Percentiles rank a stretch among this genome's conserved stretches.
Evolutionary conservation across 2,113 vertebrate genomes (phyloP).

Genomic region (Delphinapterus leucas): DNA sequence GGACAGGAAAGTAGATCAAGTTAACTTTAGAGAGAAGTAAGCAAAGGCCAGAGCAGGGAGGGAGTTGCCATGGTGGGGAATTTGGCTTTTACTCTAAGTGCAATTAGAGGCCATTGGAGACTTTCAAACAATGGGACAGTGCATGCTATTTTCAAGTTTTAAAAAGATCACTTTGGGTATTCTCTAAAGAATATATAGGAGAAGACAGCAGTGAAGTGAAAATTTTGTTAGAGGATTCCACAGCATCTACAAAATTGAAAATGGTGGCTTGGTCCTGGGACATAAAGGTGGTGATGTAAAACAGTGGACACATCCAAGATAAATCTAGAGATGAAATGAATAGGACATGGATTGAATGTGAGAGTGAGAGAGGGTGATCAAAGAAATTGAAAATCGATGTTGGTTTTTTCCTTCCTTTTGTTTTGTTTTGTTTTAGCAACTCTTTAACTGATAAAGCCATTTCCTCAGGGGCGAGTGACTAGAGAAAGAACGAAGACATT

Average conservation of each 20-base stretch:
- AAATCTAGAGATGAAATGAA: neutral
- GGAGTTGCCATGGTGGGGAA: neutral
- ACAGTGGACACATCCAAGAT: neutral
- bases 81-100: neutral
- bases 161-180: neutral
- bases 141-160: neutral
- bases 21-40: neutral
- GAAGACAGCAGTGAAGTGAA: neutral
- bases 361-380: neutral
- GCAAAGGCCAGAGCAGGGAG: neutral
- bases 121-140: neutral
- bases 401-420: neutral
- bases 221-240: neutral
- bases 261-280: neutral
- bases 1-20: neutral
- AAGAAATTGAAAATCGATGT: neutral
- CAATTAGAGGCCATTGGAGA: neutral
- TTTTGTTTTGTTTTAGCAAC: neutral
- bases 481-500: neutral
- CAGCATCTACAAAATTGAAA: neutral
- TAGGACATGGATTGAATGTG: neutral
- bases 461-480: neutral
- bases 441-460: neutral
- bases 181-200: slow-evolving; percentile 18
- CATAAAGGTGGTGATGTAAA: neutral